Base-by-base conservation (phyloP, 2,113 vertebrate species). In the Actenoides hombroni region DNA sequence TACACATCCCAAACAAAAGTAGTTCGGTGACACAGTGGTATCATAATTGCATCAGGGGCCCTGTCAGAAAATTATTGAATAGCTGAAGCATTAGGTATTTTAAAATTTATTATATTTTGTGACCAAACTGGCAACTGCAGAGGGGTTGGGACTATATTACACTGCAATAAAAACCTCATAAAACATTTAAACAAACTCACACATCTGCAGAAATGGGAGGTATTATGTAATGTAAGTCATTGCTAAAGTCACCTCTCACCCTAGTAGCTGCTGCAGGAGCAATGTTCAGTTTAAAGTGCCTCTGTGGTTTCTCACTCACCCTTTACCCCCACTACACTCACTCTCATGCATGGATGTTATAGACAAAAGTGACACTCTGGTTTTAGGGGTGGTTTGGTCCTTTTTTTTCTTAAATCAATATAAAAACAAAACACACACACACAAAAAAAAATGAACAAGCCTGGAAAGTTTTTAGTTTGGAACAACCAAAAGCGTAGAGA, bases 201-300 rank as follows among this genome's bases (percentile, higher is more conserved):
- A 97, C 97, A 97, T 97, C 97, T 97, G 97, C 91, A 95, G 96
- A 97, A 96, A 98, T 98, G 97, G 97, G 96, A 98, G 91, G 93
- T 97, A 97, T 98, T 97, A 98, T 97, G 96, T 95, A 98, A 98
- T 85, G 91, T 54, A 94, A 97, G 90, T 94, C 95, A 96, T 85
- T 95, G 94, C 96, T 97, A 90, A 93, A 95, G 86, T 95, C 96
- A 97, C 97, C 96, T 97, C 97, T 97, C 91, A 97, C 95, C 91
- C 91, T 42, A 9, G 37, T 42, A 57, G 95, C 88, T 97, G 97
- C 94, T 88, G 75, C 84, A 94, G 95, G 80, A 97, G 94, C 95
- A 96, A 82, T 13, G 83, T 13, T 90, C 83, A 75, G 88, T 39
- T 63, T 69, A 92, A 97, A 97, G 81, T n/a, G 88, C 93, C 92